phyloP scores from a whole-genome alignment of 2,888 invertebrate species.

The Pyrrhia umbra region DNA sequence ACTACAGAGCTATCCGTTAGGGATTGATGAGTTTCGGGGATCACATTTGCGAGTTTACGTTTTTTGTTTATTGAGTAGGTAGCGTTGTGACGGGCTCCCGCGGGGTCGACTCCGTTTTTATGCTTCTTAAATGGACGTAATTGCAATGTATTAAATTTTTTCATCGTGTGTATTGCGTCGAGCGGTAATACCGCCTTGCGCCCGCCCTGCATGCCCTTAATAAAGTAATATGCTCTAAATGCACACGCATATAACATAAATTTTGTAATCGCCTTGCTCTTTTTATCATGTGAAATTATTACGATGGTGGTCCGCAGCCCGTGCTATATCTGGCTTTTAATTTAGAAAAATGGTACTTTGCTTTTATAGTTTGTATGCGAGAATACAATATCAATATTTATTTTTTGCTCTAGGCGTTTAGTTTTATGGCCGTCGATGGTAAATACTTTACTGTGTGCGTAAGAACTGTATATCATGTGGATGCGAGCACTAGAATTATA shows the following conservation, averaged over 20 bases:
- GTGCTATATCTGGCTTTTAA: conserved; percentile 84
- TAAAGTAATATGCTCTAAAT: conserved; percentile 90
- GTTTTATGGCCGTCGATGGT: conserved; percentile 64
- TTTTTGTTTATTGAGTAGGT: conserved; percentile 74
- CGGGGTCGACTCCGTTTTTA: conserved; percentile 80
- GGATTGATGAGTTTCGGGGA: conserved; percentile 76
- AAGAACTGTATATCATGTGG: conserved; percentile 48
- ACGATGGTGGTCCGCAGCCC: conserved; percentile 83
- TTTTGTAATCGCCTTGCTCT: conserved; percentile 83
- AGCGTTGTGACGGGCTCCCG: conserved; percentile 77
- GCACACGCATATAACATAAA: conserved; percentile 89
- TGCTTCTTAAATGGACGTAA: conserved; percentile 84
- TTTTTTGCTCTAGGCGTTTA: conserved; percentile 79
- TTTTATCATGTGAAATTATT: conserved; percentile 87
- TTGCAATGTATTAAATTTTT: conserved; percentile 85
- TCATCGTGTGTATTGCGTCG: conserved; percentile 79
- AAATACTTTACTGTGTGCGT: conserved; percentile 46
- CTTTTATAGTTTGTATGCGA: conserved; percentile 76
- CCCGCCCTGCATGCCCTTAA: conserved; percentile 86
- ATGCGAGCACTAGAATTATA: conserved; percentile 49
- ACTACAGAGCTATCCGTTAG: conserved; percentile 73
- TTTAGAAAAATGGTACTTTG: conserved; percentile 82
- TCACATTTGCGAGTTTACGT: conserved; percentile 73
- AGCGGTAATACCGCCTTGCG: conserved; percentile 76
- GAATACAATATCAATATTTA: conserved; percentile 79